Base-by-base conservation (phyloP, 2,797 vertebrate genomes). In the Platalea minor region DNA sequence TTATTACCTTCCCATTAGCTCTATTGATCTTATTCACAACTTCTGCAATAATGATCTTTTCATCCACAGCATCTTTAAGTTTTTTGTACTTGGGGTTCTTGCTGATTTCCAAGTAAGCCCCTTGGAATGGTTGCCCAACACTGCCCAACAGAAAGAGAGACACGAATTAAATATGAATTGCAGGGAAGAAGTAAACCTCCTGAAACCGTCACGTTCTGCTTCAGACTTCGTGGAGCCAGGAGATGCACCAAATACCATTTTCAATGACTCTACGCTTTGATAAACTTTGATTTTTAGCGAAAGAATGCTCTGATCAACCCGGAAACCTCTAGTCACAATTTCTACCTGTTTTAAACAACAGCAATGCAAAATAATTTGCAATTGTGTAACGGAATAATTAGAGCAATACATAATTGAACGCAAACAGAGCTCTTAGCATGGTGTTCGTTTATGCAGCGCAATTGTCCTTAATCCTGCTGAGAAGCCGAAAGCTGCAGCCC, bases 81-180 rank as follows among this genome's bases (percentile, higher is more conserved):
- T 99, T 99, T 97, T 99, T 99, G 97, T 99, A 99, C 96, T 99
- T 99, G 77, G 99, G 99, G 96, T 99, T 99, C 97, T 99, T 99
- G 90, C 97, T 98, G 95, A 99, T 99, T 98, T 99, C 99, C 98
- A 99, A 77, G 97, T 99, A 99, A 97, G 99, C 99, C 53, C 99
- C 99, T 98, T 99, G 99, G 97, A 99, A 99, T 0, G 99, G 99
- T 45, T 99, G 99, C 33, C 98, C 98, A 91, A 99, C 99, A 24
- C 99, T 99, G 96, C 88, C 91, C 50, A 8, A 26, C 43, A 91
- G 88, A 88, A 87, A 51, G 33, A 82, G 37, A 53, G 51, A 67
- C 33, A 69, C 0, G 0, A 79, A 31, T 53, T 64, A 74, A 80
- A 78, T 8, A 13, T 0, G 2, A 46, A 35, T 24, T 13, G 10